Percentiles rank a stretch among this genome's conserved stretches.
These are phyloP conservation scores for Orussus abietinus DNA, from an alignment of 1,140 invertebrate species.

Conservation along the genomic window DNA sequence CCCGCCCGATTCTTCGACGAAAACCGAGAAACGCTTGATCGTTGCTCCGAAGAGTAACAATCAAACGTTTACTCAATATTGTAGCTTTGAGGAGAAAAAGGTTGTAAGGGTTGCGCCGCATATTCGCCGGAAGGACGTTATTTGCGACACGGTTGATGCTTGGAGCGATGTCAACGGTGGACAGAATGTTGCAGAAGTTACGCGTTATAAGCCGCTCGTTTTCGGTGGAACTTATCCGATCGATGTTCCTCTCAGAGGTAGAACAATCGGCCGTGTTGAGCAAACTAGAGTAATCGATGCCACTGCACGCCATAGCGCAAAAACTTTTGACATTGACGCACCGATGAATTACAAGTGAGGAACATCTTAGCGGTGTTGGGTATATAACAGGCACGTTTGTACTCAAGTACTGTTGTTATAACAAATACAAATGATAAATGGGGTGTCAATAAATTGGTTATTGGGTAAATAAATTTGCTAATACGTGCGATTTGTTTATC, in stretches of 20 bases:
- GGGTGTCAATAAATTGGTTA: too few relatives aligned
- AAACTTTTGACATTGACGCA: constrained; percentile 62
- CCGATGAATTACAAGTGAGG: constrained; percentile 46
- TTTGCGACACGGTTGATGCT: constrained; percentile 60
- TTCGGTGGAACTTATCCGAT: constrained; percentile 81
- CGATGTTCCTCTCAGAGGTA: constrained; percentile 57
- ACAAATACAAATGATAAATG: neutral
- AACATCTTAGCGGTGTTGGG: too few relatives aligned
- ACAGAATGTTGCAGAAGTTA: constrained; percentile 25
- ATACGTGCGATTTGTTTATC: too few relatives aligned
- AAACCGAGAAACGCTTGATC: constrained; percentile 16
- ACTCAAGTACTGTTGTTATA: too few relatives aligned
- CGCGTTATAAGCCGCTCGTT: constrained; percentile 61
- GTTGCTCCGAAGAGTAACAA: constrained; percentile 11
- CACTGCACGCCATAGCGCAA: constrained; percentile 29
- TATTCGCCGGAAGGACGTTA: constrained; percentile 53
- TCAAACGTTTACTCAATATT: constrained; percentile 41
- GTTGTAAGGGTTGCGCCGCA: constrained; percentile 46
- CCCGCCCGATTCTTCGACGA: constrained; percentile 19
- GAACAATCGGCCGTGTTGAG: constrained; percentile 4
- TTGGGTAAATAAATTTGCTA: too few relatives aligned
- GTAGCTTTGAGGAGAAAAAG: constrained; percentile 47
- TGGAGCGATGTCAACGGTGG: constrained; percentile 50
- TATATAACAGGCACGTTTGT: too few relatives aligned
- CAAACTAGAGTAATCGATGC: constrained; percentile 14